Evolutionary conservation across 2,888 invertebrate species (phyloP), one percentile per base, ranked within the genome.

Genomic region (Polymixis flavicincta): DNA sequence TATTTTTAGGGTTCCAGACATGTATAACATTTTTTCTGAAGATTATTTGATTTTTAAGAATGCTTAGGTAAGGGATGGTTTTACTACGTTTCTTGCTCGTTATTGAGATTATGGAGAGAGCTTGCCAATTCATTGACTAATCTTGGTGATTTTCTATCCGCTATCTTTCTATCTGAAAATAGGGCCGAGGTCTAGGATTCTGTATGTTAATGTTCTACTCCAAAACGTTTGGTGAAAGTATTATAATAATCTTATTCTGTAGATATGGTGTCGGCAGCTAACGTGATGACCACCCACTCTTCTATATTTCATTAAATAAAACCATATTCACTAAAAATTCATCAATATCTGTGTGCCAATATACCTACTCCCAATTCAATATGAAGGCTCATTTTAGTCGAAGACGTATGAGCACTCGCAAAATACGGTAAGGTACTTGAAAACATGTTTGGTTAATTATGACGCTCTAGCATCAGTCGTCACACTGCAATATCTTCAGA

Each of bases 1-100:
- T 83, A 83, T 80, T 92, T 91, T 92, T 93, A 90, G 94, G 91
- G 93, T 88, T 91, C 93, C 86, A 25, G 42, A 32, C 17, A 5
- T 48, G 1, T 54, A 67, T 67, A 19, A 28, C 5, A 7, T 50
- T 59, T 73, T 78, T 37, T n/a, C 13, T 14, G 9, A 17, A 25
- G 48, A 9, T 9, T 42, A 42, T 7, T 45, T n/a, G 2, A 64
- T 14, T 5, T 65, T 65, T 28, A 5, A 14, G 14, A 48, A 28
- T 0, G 25, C 22, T 19, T 45, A 22, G 3, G 4, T n/a, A n/a
- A n/a, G n/a, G 42, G 25, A 25, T 48, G 11, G 11, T 64, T 45
- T 63, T 42, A 3, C 4, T 25, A 19, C 19, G 22, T 13, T 45
- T 64, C 19, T 45, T 64, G 4, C 13, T 45, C 7, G 4, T 7